Base-by-base conservation (phyloP, 1,140 invertebrate species). In the Micrasema minimum region DNA sequence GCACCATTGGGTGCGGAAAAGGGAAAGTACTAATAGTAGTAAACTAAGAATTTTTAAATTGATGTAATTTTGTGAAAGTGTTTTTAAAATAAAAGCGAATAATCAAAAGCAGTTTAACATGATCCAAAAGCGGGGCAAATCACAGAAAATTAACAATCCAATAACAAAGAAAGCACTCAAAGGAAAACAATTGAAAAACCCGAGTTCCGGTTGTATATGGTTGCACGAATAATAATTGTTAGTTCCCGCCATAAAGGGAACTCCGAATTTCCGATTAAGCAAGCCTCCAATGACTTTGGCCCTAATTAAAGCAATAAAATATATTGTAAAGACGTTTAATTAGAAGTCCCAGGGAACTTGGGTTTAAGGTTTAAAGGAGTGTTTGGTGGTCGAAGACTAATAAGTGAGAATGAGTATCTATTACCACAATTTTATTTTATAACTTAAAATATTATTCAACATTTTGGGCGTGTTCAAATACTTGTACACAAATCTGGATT, bases 261-360 rank as follows among this genome's bases (percentile, higher is more conserved):
- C 68, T 72, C 31, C 55, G 66, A 59, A 14, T 38, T 59, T 59
- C 55, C 37, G 31, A 7, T 20, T 38, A 71, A 65, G 57, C 53
- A 71, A 70, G 65, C 37, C 20, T 46, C n/a, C 38, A 12, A n/a
- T 41, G 51, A 41, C n/a, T 69, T 62, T 62, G 53, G 38, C 41
- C 53, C 50, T 72, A 72, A 72, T 72, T 72, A 72, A 72, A 72
- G 65, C 66, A 62, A 72, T 72, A 72, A 72, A 72, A 68, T 64
- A 64, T 66, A 55, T 45, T 68, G 55, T 38, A 37, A 23, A 38
- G 41, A 50, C 51, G 65, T 72, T 72, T 65, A 72, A 72, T 72
- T 72, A 72, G 53, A 57, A 72, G 50, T 55, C 45, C 53, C 41
- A 43, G 10, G 10, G 10, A 51, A 66, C 43, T 51, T 50, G 37